Evolutionary conservation across 2,797 vertebrate species (phyloP).

Genomic region (Macrochelys suwanniensis): DNA sequence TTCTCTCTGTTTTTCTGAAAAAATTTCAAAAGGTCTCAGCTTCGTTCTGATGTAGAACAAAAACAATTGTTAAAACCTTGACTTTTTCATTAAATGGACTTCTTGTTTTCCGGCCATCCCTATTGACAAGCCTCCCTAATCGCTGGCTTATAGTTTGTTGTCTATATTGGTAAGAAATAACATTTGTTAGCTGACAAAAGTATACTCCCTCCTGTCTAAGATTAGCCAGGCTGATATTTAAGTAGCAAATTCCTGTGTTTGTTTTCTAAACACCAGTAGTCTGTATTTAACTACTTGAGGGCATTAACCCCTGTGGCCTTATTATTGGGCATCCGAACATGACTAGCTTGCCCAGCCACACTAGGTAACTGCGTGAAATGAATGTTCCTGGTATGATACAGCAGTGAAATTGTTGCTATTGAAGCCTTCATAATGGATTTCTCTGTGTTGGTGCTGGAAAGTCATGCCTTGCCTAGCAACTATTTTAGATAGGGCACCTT

Average conservation of each 20-base stretch:
- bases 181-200: neutral
- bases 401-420: neutral
- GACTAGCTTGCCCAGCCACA: neutral
- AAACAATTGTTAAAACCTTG: neutral
- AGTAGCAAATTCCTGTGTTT: neutral
- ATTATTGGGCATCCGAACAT: neutral
- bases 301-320: neutral
- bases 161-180: neutral
- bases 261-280: neutral
- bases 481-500: neutral
- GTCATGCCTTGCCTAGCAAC: neutral
- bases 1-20: neutral
- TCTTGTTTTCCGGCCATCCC: neutral
- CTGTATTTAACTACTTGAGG: neutral
- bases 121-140: too few relatives aligned
- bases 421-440: neutral
- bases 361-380: neutral
- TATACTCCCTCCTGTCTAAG: neutral
- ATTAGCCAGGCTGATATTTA: neutral
- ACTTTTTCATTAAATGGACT: neutral
- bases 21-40: neutral
- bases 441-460: neutral
- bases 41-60: neutral
- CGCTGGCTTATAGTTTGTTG: too few relatives aligned
- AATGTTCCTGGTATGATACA: neutral